These are phyloP conservation scores for Sinhomidia bicolor DNA, from an alignment of 2,888 invertebrate species.

Conservation along the genomic window DNA sequence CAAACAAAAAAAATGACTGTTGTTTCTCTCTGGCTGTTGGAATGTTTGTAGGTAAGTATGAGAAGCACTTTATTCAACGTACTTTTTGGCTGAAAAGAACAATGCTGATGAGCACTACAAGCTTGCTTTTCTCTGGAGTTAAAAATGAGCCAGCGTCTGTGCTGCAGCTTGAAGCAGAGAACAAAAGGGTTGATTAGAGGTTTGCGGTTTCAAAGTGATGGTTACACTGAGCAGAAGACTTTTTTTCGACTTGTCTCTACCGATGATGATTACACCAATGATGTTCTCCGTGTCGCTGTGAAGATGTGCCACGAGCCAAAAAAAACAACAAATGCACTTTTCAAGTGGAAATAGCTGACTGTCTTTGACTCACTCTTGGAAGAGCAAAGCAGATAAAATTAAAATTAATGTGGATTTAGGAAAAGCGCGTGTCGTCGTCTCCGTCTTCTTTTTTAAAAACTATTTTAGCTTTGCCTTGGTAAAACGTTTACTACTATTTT, in stretches of 20 bases:
- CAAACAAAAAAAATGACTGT: not conserved
- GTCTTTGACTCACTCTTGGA: not conserved
- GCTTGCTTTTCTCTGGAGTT: not conserved
- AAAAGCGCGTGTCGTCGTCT: slow-evolving; percentile 41
- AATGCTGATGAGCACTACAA: not conserved
- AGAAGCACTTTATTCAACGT: not conserved
- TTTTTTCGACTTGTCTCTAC: not conserved
- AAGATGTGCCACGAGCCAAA: slow-evolving; percentile 48
- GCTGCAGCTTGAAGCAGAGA: slow-evolving; percentile 9
- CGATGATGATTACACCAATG: not conserved
- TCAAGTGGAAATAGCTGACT: not conserved
- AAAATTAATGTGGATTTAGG: not conserved
- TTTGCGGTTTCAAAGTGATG: slow-evolving; percentile 60
- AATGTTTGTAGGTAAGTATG: not conserved
- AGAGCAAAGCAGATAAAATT: not conserved
- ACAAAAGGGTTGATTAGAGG: slow-evolving; percentile 66
- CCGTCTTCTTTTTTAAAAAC: not conserved
- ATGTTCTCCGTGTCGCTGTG: not conserved
- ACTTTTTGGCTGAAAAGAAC: not conserved
- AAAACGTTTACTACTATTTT: too few species aligned
- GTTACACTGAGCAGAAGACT: slow-evolving; percentile 42
- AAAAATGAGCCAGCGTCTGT: not conserved
- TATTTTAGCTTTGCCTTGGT: too few species aligned
- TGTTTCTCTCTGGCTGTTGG: not conserved
- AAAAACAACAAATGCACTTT: not conserved